Conservation (phyloP, 2,888 invertebrate genomes). For the Lydus trimaculatus region DNA sequence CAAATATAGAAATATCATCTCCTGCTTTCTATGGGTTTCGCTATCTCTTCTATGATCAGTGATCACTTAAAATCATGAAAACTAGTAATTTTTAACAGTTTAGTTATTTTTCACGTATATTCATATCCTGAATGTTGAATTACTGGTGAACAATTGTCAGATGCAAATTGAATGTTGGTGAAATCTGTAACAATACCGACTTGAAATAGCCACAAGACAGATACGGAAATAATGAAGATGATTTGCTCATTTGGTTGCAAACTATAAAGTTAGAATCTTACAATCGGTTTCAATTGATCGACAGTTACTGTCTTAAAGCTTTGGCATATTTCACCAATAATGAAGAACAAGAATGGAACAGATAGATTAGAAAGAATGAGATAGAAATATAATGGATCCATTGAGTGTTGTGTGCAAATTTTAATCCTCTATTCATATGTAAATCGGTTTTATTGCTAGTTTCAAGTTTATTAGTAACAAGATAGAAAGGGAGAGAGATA, state of each 20-base stretch:
- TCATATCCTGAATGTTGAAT: too few relatives aligned
- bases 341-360: background rate
- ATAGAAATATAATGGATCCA: constrained; percentile 28
- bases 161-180: background rate
- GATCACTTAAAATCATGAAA: too few relatives aligned
- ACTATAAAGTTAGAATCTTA: constrained; percentile 38
- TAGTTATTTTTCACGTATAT: too few relatives aligned
- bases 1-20: background rate
- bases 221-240: constrained; percentile 18
- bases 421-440: constrained; percentile 61
- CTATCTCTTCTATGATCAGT: too few relatives aligned
- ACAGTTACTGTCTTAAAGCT: background rate
- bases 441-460: constrained; percentile 60
- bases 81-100: too few relatives aligned
- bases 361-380: background rate
- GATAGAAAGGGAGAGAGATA: constrained; percentile 26
- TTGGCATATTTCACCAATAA: constrained; percentile 15
- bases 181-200: constrained; percentile 4
- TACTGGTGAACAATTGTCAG: background rate
- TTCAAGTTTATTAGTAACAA: constrained; percentile 56
- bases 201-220: constrained; percentile 10
- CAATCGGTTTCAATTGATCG: constrained; percentile 44
- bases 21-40: too few relatives aligned
- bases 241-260: constrained; percentile 53
- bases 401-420: constrained; percentile 51